These are phyloP conservation scores for Calypte anna DNA, from an alignment of 2,113 vertebrate species.

Conservation along the genomic window DNA sequence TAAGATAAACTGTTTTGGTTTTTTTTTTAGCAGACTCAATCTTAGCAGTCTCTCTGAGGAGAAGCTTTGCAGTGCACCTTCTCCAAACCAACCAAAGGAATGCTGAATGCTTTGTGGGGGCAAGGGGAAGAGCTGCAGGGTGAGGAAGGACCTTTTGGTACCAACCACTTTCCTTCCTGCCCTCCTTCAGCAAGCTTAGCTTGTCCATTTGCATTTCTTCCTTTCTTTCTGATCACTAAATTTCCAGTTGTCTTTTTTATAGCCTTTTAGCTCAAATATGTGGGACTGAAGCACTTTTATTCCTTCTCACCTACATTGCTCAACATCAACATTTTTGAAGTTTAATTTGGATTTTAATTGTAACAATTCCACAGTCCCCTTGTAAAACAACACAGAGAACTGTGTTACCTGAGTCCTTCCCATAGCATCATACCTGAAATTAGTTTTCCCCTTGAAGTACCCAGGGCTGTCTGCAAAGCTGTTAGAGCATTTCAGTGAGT, in stretches of 20 bases:
- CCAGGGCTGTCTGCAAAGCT: background rate
- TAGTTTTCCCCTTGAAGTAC: background rate
- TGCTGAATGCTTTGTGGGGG: fast-evolving
- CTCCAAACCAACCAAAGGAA: fast-evolving
- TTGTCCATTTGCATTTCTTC: background rate
- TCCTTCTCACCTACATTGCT: background rate
- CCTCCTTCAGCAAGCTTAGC: no score
- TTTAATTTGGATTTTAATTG: background rate
- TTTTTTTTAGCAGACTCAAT: background rate
- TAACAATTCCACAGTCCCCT: no score
- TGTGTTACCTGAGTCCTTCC: background rate
- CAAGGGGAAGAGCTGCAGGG: background rate
- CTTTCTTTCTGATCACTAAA: background rate
- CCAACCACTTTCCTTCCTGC: background rate
- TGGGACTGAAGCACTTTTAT: background rate
- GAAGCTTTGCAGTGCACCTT: background rate
- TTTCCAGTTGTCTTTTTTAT: background rate
- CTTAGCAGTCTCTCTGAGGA: background rate
- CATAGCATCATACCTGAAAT: background rate
- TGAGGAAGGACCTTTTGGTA: no score
- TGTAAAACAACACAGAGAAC: fast-evolving
- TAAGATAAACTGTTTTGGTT: background rate
- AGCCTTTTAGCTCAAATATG: background rate
- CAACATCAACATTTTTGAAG: background rate
- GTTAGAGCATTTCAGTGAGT: background rate